phyloP scores from a whole-genome alignment of 2,888 invertebrate genomes.

The Drosophila setosimentum region DNA sequence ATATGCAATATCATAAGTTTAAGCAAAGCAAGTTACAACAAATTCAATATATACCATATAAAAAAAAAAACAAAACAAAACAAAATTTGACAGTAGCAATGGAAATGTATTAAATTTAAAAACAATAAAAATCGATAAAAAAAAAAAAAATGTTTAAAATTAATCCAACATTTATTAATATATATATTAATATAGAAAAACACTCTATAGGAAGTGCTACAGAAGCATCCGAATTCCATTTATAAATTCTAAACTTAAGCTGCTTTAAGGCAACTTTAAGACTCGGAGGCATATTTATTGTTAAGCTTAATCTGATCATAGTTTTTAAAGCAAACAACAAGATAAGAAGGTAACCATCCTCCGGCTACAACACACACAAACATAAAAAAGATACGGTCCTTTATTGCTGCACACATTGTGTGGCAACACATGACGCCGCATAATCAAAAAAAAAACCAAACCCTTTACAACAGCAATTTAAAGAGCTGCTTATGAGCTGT shows the following conservation, averaged over 20 bases:
- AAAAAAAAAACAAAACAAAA: conserved; percentile 19
- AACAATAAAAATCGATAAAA: conserved; percentile 40
- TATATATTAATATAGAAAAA: not conserved
- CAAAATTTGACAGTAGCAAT: conserved; percentile 54
- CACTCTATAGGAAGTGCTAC: no score
- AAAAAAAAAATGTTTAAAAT: conserved; percentile 46
- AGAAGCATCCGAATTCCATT: not conserved
- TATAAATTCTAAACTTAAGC: not conserved
- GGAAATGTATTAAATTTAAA: conserved; percentile 52
- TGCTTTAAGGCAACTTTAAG: not conserved
- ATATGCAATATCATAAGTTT: conserved; percentile 74
- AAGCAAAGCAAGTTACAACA: conserved; percentile 49
- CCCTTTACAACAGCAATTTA: not conserved
- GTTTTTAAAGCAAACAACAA: not conserved
- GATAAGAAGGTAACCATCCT: not conserved
- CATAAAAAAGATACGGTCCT: not conserved
- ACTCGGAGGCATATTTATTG: not conserved
- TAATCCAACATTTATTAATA: not conserved
- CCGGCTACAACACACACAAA: not conserved
- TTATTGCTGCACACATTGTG: not conserved
- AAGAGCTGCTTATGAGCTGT: not conserved
- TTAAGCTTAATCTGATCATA: not conserved
- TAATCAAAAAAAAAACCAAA: not conserved
- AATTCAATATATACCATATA: conserved; percentile 21
- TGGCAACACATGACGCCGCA: not conserved